phyloP scores from a whole-genome alignment of 2,888 invertebrate genomes.

The Caradrina kadenii region DNA sequence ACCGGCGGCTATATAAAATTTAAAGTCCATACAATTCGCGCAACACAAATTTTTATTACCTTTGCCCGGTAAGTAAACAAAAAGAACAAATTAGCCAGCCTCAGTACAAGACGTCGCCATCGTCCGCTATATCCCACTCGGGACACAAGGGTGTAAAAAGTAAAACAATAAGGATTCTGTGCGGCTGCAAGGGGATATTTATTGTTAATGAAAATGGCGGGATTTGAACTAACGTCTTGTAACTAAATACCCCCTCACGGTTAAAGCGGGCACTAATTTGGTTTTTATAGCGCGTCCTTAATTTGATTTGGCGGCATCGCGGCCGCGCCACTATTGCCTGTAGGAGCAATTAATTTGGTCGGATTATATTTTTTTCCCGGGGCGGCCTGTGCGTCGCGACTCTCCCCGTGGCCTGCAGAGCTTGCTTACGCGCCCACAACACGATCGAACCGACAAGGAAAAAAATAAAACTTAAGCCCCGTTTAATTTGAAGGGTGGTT shows the following conservation, averaged over 20 bases:
- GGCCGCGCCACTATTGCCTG: conserved; percentile 88
- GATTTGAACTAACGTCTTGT: conserved; percentile 91
- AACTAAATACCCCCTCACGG: conserved; percentile 91
- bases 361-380: conserved; percentile 90
- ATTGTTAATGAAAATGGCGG: conserved; percentile 91
- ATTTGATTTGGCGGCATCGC: conserved; percentile 91
- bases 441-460: conserved; percentile 86
- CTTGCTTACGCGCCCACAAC: conserved; percentile 79
- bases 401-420: conserved; percentile 68
- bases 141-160: conserved; percentile 91
- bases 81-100: conserved; percentile 88
- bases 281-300: conserved; percentile 91
- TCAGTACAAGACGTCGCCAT: conserved; percentile 83
- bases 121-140: conserved; percentile 83
- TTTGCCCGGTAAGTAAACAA: conserved; percentile 88
- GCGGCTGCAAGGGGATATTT: conserved; percentile 90
- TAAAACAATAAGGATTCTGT: conserved; percentile 90
- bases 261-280: conserved; percentile 91
- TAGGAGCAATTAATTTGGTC: conserved; percentile 90
- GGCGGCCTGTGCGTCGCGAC: conserved; percentile 75
- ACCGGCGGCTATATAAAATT: conserved; percentile 89
- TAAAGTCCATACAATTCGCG: conserved; percentile 90
- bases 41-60: conserved; percentile 90
- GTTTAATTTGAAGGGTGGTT: conserved; percentile 91
- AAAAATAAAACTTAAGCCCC: conserved; percentile 91